These are phyloP conservation scores for Tridacna crocea DNA, from an alignment of 2,888 invertebrate genomes.

Conservation along the genomic window DNA sequence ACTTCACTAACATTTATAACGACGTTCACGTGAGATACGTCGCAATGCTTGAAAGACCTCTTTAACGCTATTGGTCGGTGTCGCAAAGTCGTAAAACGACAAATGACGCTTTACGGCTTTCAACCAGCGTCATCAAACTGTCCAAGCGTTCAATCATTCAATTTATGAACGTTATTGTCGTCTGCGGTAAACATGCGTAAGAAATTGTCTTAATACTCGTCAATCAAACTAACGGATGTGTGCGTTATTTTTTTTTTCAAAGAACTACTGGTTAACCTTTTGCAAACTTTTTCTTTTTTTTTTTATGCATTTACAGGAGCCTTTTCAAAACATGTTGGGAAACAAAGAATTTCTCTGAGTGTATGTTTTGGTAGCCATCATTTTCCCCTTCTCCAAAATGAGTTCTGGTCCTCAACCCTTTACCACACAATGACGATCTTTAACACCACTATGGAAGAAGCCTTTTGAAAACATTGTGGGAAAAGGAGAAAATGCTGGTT, in stretches of 20 bases:
- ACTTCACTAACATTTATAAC: not conserved
- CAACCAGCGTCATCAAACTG: conserved; percentile 11
- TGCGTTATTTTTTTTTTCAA: not conserved
- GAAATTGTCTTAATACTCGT: not conserved
- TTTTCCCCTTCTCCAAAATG: no score
- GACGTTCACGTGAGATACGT: not conserved
- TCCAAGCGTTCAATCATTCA: not conserved
- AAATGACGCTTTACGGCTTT: conserved; percentile 21
- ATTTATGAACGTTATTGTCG: conserved; percentile 14
- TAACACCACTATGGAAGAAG: no score
- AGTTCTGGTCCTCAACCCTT: no score
- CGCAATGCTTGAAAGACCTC: not conserved
- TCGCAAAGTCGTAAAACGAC: conserved; percentile 10
- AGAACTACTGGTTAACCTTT: no score
- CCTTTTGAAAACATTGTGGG: no score
- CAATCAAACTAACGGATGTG: conserved; percentile 6
- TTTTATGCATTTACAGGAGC: no score
- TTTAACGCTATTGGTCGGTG: conserved; percentile 1
- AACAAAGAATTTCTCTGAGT: not conserved
- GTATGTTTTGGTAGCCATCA: not conserved
- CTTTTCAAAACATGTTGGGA: not conserved
- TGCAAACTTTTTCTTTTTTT: no score
- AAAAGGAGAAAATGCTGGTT: no score
- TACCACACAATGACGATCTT: no score
- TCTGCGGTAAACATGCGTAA: conserved; percentile 16